Base-by-base conservation (phyloP, 2,113 vertebrate genomes). In the Carlito syrichta region DNA sequence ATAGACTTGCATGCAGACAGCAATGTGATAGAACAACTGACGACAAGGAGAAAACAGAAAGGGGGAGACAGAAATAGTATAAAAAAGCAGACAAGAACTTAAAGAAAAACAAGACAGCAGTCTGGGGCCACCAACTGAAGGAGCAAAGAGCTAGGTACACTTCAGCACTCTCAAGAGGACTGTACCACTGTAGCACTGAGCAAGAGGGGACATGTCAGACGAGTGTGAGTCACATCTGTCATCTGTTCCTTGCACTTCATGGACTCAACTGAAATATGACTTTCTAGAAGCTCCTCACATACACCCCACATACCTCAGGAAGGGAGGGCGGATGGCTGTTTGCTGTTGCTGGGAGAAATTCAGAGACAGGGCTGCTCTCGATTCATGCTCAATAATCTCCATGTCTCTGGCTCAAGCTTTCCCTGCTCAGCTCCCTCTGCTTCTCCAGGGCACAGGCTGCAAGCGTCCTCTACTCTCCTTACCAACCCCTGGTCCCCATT, bases 1-100 rank as follows among this genome's bases (percentile, higher is more conserved):
- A 95, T 1, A 90, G 66, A 96, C 90, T 88, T 96, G 95, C 96
- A 97, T 87, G 96, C 94, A 97, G 97, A 97, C 86, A 97, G 96
- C 89, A 96, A 95, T 95, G 92, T 66, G 96, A 97, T 6, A 95
- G 96, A 86, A 95, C 91, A 93, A 95, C 83, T 89, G 95, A 98
- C 96, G 17, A 94, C 74, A 76, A 89, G 95, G 95, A 93, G 89
- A 94, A 91, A 97, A 95, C 91, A 96, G 87, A 87, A 83, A 92
- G 93, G 95, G 83, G 68, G 87, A 90, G 96, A 95, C 52, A 97
- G 90, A 90, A 95, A 97, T 38, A 66, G 92, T 45, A 96, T 94
- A 93, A 97, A 93, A 97, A 89, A 94, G 92, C 35, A 0, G 86
- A 97, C 94, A 89, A 23, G 69, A 97, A 97, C 96, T 95, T 69